Base-by-base conservation (phyloP, 1,140 invertebrate species). In the Cydia amplana region DNA sequence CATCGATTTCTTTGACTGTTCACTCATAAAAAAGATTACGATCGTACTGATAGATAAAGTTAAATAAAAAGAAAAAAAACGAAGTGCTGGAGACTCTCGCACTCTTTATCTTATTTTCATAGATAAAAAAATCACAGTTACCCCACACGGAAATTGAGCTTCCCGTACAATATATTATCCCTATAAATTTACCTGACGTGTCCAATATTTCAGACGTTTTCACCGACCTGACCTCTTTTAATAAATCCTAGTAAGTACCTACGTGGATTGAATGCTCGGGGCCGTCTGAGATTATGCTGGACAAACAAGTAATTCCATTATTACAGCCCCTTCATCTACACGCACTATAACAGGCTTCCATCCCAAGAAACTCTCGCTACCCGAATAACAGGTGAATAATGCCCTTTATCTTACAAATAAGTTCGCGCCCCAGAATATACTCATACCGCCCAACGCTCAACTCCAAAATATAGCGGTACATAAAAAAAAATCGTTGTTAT, bases 181-280 rank as follows among this genome's bases (percentile, higher is more conserved):
- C 90, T 89, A 91, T 92, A 92, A 91, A 92, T 92, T 91, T 87
- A 83, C 84, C 85, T 85, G 89, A 92, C 88, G 79, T 88, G 81
- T 77, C 83, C 86, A 92, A 92, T 92, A 91, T 91, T 90, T 91
- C 86, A 91, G 85, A 82, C 83, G 87, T 89, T 92, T 91, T 89
- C 88, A 90, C 88, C 83, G 84, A 83, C 81, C 81, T 86, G 82
- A 88, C 84, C 84, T 91, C 83, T 85, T 86, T 87, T 91, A 88
- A 92, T 91, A 91, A 91, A 91, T 91, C 82, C 83, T 46, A 74
- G 72, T 70, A 78, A 85, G 80, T 80, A 81, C 75, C 73, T 81
- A 82, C 79, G 81, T 83, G 82, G 80, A 78, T 74, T 64, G 80
- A 78, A 83, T 81, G 60, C 70, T 80, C 25, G 43, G 75, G 78